Base-by-base conservation (phyloP, 2,888 invertebrate genomes). In the Deroplatys truncata region DNA sequence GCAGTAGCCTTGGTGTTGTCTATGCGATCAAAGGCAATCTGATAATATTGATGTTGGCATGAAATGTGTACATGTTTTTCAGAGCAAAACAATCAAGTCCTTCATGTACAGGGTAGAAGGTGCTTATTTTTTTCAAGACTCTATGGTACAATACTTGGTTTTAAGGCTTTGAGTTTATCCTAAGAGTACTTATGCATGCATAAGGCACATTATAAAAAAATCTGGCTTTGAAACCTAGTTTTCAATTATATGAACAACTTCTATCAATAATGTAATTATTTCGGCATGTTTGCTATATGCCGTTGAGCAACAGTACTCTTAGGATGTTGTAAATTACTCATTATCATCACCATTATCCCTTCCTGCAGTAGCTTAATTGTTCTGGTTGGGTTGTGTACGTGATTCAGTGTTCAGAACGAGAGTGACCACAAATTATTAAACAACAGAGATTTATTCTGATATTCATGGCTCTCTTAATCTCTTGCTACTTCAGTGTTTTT, bases 101-200 rank as follows among this genome's bases (percentile, higher is more conserved):
- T 72, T 72, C 56, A 16, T 72, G 56, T 72, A 72, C 56, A 72
- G 56, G 56, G 56, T 72, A 72, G 56, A 10, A 87, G 88, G 88
- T 85, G 89, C 88, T 89, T 89, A 88, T 88, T 88, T 88, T 43
- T 85, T 28, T 83, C 89, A 85, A 84, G 88, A 89, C 89, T 89
- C 89, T 89, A 83, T 89, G 89, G 89, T 89, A 88, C 89, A 87
- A 72, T 31, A 72, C 56, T 72, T 72, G 56, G 56, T 72, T 20
- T 43, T 72, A 20, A 72, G 20, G 56, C 1, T 25, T 7, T 72
- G 56, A 25, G 15, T 56, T 56, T 20, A 56, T 56, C 56, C 56
- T 56, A 16, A 16, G 56, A 72, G 56, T 72, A 72, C 56, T 72
- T 56, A 20, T 1, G 56, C 56, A 72, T 20, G 56, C 20, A 72